Conservation (phyloP, 2,113 vertebrate species). For the Periophthalmodon schlosseri region DNA sequence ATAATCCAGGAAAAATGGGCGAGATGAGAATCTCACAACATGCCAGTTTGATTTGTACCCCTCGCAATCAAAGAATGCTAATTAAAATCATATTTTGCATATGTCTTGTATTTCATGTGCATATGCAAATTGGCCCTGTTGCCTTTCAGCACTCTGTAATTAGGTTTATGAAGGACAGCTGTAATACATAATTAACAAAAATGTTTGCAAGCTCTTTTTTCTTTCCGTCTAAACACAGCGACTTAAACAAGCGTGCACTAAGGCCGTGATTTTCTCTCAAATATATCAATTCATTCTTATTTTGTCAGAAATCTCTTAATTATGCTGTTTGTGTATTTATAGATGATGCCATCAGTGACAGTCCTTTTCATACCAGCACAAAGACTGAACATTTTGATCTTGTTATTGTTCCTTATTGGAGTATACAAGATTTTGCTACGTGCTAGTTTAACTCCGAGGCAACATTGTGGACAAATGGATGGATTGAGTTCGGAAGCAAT, state of each 20-base stretch:
- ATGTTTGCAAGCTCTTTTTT: slow-evolving; percentile 90
- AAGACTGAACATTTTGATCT: slow-evolving; percentile 54
- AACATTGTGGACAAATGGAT: slow-evolving; percentile 60
- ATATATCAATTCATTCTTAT: slow-evolving; percentile 57
- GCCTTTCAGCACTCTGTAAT: slow-evolving; percentile 98
- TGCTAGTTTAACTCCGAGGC: slow-evolving; percentile 62
- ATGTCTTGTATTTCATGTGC: slow-evolving; percentile 94
- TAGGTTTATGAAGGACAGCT: slow-evolving; percentile 99
- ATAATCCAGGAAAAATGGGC: slow-evolving; percentile 78
- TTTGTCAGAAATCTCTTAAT: slow-evolving; percentile 56
- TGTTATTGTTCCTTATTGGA: slow-evolving; percentile 48
- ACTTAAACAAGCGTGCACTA: slow-evolving; percentile 81
- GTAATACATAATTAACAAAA: slow-evolving; percentile 99
- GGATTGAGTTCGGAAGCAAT: slow-evolving; percentile 59
- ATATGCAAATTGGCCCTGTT: slow-evolving; percentile 93
- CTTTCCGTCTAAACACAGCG: slow-evolving; percentile 72
- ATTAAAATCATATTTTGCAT: slow-evolving; percentile 98
- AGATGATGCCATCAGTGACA: slow-evolving; percentile 56
- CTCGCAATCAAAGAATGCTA: slow-evolving; percentile 93
- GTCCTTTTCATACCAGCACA: slow-evolving; percentile 36
- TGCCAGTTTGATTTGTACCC: slow-evolving; percentile 96
- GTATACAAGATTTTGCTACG: slow-evolving; percentile 50
- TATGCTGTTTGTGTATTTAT: slow-evolving; percentile 67
- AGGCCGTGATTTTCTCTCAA: slow-evolving; percentile 47
- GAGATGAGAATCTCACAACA: slow-evolving; percentile 91